These are phyloP conservation scores for Tachina grossa DNA, from an alignment of 2,888 invertebrate genomes.

Conservation along the genomic window DNA sequence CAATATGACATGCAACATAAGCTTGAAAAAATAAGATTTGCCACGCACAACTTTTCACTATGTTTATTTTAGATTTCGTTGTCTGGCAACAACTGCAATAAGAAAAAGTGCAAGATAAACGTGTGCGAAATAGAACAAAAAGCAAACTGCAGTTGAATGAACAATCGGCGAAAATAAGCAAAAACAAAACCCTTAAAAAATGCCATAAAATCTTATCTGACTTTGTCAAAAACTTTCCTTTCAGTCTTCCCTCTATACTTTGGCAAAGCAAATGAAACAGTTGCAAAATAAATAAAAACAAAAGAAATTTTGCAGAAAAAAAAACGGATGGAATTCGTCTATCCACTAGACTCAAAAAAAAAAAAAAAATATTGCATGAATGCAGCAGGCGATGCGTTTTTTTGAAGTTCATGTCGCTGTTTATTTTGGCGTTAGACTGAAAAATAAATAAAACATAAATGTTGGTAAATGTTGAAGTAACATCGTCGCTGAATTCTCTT, in stretches of 20 bases:
- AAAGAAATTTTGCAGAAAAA: conserved; percentile 51
- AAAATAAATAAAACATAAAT: conserved; percentile 3
- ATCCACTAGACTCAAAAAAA: conserved; percentile 4
- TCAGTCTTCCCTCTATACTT: neutral
- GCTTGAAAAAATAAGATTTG: too few species aligned
- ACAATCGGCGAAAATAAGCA: conserved; percentile 2
- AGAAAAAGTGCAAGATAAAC: conserved; percentile 66
- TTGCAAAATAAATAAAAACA: conserved; percentile 53
- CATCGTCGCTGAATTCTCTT: neutral
- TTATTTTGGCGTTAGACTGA: conserved; percentile 45
- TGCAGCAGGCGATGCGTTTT: conserved; percentile 5
- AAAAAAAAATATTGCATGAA: conserved; percentile 6
- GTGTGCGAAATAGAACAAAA: neutral
- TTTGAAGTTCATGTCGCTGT: conserved; percentile 7
- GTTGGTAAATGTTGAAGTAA: conserved; percentile 17
- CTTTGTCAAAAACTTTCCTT: neutral
- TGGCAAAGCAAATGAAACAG: conserved; percentile 39
- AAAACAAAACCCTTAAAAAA: conserved; percentile 22
- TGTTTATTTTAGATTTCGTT: neutral
- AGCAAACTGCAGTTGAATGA: conserved; percentile 30
- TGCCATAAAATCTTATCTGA: conserved; percentile 10
- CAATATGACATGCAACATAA: too few species aligned
- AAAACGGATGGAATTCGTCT: neutral
- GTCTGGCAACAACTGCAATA: conserved; percentile 55
- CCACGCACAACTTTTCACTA: neutral